phyloP scores from a whole-genome alignment of 2,888 invertebrate species.

The Beris morrisii region DNA sequence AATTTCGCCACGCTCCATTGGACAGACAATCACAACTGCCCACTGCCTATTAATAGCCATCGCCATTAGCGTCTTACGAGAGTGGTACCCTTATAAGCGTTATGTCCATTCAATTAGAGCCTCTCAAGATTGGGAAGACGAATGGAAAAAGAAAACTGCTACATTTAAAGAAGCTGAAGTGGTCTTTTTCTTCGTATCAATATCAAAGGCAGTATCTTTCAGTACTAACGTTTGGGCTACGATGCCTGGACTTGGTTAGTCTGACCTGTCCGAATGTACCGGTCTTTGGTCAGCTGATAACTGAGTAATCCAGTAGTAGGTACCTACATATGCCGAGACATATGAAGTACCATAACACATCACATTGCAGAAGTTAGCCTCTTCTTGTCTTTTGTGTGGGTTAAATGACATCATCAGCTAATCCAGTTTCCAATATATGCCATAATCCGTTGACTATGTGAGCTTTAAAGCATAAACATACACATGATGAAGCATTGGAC shows the following conservation, averaged over 20 bases:
- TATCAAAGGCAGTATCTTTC: too few species aligned
- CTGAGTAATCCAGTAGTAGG: too few species aligned
- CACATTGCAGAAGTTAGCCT: background rate
- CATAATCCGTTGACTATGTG: conserved; percentile 27
- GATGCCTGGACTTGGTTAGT: too few species aligned
- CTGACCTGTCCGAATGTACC: too few species aligned
- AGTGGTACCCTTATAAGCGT: background rate
- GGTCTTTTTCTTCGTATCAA: too few species aligned
- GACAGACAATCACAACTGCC: conserved; percentile 17
- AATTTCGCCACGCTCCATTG: background rate
- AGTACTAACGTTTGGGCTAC: too few species aligned
- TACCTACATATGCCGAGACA: too few species aligned
- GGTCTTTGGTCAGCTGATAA: too few species aligned
- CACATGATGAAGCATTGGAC: too few species aligned
- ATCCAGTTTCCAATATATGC: conserved; percentile 36
- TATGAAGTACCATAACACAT: too few species aligned
- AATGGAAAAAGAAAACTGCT: too few species aligned
- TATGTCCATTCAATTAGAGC: conserved; percentile 22
- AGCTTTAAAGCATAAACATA: background rate
- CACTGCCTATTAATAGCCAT: conserved; percentile 24
- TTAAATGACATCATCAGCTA: conserved; percentile 38
- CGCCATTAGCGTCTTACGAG: conserved; percentile 7
- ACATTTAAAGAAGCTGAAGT: too few species aligned
- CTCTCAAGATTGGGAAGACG: conserved; percentile 11
- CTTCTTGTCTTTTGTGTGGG: background rate